These are phyloP conservation scores for Nesidiocoris tenuis DNA, from an alignment of 2,888 invertebrate genomes.

Conservation along the genomic window DNA sequence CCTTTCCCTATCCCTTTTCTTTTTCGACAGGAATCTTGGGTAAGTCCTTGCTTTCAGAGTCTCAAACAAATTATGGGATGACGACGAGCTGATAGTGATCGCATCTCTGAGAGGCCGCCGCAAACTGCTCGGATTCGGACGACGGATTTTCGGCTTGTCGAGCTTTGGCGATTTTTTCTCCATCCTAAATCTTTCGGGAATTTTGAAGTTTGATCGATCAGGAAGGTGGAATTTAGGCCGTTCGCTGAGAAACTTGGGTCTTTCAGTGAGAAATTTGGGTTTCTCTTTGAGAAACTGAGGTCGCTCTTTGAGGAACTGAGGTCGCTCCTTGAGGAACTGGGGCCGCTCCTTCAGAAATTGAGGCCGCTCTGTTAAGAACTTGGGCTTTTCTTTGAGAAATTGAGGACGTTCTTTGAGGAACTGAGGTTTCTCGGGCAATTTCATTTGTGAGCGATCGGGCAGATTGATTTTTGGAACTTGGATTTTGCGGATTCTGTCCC, in stretches of 20 bases:
- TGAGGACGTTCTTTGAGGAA: constrained; percentile 42
- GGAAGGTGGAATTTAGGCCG: constrained; percentile 43
- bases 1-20: constrained; percentile 54
- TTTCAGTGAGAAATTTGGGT: constrained; percentile 42
- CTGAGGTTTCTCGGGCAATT: constrained; percentile 55
- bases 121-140: constrained; percentile 52
- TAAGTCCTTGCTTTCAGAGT: constrained; percentile 72
- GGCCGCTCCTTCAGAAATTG: constrained; percentile 43
- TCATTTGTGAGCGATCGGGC: constrained; percentile 61
- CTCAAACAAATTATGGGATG: constrained; percentile 64
- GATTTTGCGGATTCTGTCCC: constrained; percentile 65
- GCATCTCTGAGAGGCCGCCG: constrained; percentile 55
- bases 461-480: constrained; percentile 62
- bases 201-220: constrained; percentile 55
- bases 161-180: constrained; percentile 44
- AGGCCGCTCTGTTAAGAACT: constrained; percentile 44
- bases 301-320: constrained; percentile 44
- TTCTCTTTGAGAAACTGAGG: constrained; percentile 44
- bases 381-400: constrained; percentile 43
- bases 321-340: constrained; percentile 45
- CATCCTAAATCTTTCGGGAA: constrained; percentile 61
- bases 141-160: constrained; percentile 46
- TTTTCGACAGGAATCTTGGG: constrained; percentile 64
- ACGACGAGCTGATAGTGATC: constrained; percentile 51
- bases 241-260: constrained; percentile 44